Evolutionary conservation across 1,140 invertebrate genomes (phyloP), one percentile per base, ranked within the genome.

Genomic region (Diuraphis noxia): DNA sequence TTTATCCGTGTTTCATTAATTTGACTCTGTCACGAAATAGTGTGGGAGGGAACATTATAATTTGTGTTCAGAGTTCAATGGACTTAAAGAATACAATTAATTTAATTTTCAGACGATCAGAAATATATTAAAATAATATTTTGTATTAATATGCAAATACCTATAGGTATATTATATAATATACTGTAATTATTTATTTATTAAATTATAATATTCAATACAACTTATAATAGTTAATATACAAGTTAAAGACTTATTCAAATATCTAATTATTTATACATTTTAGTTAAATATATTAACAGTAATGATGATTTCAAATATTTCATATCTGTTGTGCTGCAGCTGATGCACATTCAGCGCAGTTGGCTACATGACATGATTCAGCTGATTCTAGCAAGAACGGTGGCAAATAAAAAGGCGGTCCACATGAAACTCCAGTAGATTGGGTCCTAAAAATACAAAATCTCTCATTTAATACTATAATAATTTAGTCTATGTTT

Each of bases 321-420:
- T 89, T 79, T 89, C 43, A 91, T 52, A 91, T 91, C 43, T 91
- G 89, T 81, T 91, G 89, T 52, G 36, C 72, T 49, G 72, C 89
- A 77, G 89, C 88, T 89, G 88, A 81, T 82, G 77, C 40, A 41
- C 89, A 91, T 91, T 91, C 89, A 2, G 43, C 89, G 8, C 89
- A 91, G 34, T 91, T 91, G 77, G 89, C 89, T 41, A 91, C 77
- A 40, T 91, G 89, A 52, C 89, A 91, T 19, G 89, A 91, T 25
- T 91, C 89, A 0, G 89, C 77, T n/a, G 89, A 79, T 82, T 91
- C 89, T 34, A 91, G 36, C 34, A 91, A 79, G 40, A 82, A 91
- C 41, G 89, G 89, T 13, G 89, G 89, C 89, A 91, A 81, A 81
- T 91, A 91, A 82, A 91, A 91, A 17, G 89, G 89, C 43, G 89